Evolutionary conservation across 1,140 invertebrate species (phyloP), one percentile per base, ranked within the genome.

Genomic region (Hydropsyche tenuis): DNA sequence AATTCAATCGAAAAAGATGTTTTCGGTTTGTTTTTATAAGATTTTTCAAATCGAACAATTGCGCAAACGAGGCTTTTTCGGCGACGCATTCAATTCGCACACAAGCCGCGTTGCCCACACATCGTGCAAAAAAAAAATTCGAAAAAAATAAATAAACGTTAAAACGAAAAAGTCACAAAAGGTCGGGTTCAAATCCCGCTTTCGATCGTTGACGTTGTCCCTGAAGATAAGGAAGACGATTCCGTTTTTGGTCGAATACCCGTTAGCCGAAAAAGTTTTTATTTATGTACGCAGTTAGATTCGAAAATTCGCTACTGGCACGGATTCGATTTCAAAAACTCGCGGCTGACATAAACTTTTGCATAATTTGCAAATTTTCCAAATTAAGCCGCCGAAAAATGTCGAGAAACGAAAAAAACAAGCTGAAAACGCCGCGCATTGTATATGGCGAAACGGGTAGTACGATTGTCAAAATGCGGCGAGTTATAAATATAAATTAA

Each of bases 101-200:
- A 37, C 63, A 5, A 25, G 9, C 37, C 63, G 20, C 23, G 27
- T 65, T 20, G 63, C 27, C 25, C 25, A 37, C 30, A 37, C 30
- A 9, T 37, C 9, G 30, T 4, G 9, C 30, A 9, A 37, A 37
- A 37, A 37, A 37, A 37, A 37, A 37, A 37, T 37, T 4, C 30
- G 9, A 4, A 37, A 3, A 37, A 37, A 4, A 37, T 37, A 9
- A 9, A 37, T 4, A 37, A 37, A 37, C 3, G 3, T 4, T 37
- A 37, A 37, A 37, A 4, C 9, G 30, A 37, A 37, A 37, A 37
- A 37, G 30, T 37, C 30, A 9, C 30, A 37, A 37, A 37, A 37
- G 30, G 30, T 37, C 63, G 63, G 30, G 63, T 65, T 65, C 63
- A 43, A 65, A 65, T 65, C 63, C 63, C 30, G 56, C 56, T 62